Base-by-base conservation (phyloP, 1,140 invertebrate species). In the Calycopis cecrops region DNA sequence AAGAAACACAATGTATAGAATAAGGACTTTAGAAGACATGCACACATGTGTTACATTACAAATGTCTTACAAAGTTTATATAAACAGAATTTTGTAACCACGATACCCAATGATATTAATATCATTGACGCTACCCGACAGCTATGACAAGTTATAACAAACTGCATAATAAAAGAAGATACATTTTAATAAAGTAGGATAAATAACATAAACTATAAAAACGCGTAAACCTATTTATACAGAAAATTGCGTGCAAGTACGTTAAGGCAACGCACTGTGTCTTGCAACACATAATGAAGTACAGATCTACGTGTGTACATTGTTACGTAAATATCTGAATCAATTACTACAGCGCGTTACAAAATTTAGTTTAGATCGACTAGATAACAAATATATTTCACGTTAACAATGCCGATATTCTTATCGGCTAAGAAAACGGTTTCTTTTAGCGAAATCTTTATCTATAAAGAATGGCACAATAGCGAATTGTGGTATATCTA, bases 241-340 rank as follows among this genome's bases (percentile, higher is more conserved):
- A 38, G 52, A 55, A 64, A 49, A 55, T 64, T 35, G 60, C 60
- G 57, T 65, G 57, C 57, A 59, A 59, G 61, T 54, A 62, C 54
- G 55, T 52, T 57, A 49, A 52, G 40, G 21, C 51, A 37, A 16
- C 54, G 16, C 33, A n/a, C 11, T 55, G 34, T 33, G 49, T 35
- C 42, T 57, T 57, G 55, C 55, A 57, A 57, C 37, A 57, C 49
- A 38, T 48, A 57, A 57, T 50, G 52, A 52, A 57, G 52, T 52
- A 52, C 35, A 33, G 38, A 28, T 40, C 44, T 52, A 14, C 49
- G 49, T 37, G 49, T 52, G 52, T 38, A 57, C 35, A 52, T 57
- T 28, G 21, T 28, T 52, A 50, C 49, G 55, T 52, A 57, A 52
- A 47, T 28, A 16, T 44, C 40, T 44, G 40, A 52, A 42, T 52